These are phyloP conservation scores for Plusia festucae DNA, from an alignment of 2,888 invertebrate genomes.

Conservation along the genomic window DNA sequence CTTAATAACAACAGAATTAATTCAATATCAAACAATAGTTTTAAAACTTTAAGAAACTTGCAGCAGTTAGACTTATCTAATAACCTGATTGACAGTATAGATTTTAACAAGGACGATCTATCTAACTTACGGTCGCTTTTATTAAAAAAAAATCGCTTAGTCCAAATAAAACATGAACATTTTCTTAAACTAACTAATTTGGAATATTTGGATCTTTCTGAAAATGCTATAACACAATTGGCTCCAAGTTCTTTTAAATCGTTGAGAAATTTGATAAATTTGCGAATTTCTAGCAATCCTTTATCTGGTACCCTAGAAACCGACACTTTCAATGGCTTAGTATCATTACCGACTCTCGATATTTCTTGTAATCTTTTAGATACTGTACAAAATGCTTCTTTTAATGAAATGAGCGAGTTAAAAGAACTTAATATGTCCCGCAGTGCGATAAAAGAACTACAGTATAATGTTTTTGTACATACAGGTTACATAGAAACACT, in stretches of 20 bases:
- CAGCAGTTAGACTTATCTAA: constrained; percentile 70
- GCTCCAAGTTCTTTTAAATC: constrained; percentile 68
- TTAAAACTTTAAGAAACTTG: constrained; percentile 64
- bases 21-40: constrained; percentile 64
- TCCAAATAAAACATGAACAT: constrained; percentile 62
- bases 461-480: constrained; percentile 71
- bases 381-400: constrained; percentile 71
- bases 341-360: constrained; percentile 71
- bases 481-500: constrained; percentile 69
- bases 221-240: constrained; percentile 72
- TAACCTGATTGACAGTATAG: constrained; percentile 70
- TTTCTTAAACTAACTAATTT: constrained; percentile 65
- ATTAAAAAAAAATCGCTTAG: constrained; percentile 70
- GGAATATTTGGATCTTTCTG: constrained; percentile 72
- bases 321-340: constrained; percentile 72
- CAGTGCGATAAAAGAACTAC: constrained; percentile 66
- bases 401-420: constrained; percentile 71
- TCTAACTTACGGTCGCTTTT: constrained; percentile 63
- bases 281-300: constrained; percentile 74
- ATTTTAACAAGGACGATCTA: constrained; percentile 70
- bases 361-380: constrained; percentile 70
- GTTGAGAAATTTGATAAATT: constrained; percentile 65
- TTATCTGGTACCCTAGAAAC: constrained; percentile 66
- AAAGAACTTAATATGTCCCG: constrained; percentile 73
- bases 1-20: constrained; percentile 72